Base-by-base conservation (phyloP, 2,113 vertebrate genomes). In the Brienomyrus longianalis region DNA sequence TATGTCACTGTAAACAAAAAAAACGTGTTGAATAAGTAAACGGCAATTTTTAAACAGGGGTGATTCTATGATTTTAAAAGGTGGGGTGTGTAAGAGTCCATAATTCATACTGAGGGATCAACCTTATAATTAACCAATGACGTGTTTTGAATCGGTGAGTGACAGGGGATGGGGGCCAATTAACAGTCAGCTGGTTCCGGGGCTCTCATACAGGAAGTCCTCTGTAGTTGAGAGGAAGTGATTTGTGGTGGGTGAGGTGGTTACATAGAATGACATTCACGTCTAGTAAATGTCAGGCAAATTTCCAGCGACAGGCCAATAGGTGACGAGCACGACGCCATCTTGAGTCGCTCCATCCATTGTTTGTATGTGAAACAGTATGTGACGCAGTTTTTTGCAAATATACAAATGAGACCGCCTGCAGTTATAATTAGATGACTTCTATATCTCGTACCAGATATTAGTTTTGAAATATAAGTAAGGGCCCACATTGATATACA, bases 181-280 rank as follows among this genome's bases (percentile, higher is more conserved):
- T 70, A 13, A 3, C 10, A 13, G 1, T 31, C 3, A 31, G 27
- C 10, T 70, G n/a, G 62, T 11, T 11, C n/a, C n/a, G 5, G n/a
- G 62, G 9, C 39, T 48, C 10, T 19, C 13, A 52, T 21, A 89
- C 45, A 89, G 70, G 88, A 89, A 89, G 70, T 77, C 35, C 8
- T 83, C 17, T 80, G 51, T 66, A 83, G 27, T 39, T 56, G n/a
- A 80, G 88, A 83, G 48, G 88, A 89, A 80, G 66, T 70, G 39
- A 21, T 88, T 39, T 39, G 86, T 47, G 45, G 45, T 31, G 23
- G 23, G 23, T 70, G 47, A n/a, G 59, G 62, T 70, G 62, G 27
- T 31, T 70, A 11, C 62, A 31, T 70, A 11, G 9, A 31, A 31
- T 70, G 10, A 31, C n/a, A 27, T 31, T 13, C n/a, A 70, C 31